Evolutionary conservation across 2,113 vertebrate genomes (phyloP).

Genomic region (Coreoperca whiteheadi): DNA sequence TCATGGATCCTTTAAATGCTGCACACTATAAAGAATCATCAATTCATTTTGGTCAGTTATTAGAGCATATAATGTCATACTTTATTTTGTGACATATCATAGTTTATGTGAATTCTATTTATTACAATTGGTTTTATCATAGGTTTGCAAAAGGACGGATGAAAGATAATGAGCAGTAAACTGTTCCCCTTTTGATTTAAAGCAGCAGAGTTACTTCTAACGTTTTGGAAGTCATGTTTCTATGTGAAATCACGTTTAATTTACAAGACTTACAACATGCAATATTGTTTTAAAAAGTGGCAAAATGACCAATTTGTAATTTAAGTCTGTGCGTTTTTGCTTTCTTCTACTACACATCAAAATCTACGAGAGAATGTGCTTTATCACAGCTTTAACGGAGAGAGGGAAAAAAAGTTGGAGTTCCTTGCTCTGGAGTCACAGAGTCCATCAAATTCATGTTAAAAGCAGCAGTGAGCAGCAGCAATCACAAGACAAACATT

Average conservation of each 20-base stretch:
- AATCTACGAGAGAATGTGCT: neutral
- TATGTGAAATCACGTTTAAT: no score
- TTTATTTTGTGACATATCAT: no score
- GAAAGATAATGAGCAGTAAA: no score
- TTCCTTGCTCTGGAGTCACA: neutral
- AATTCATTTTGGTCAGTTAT: no score
- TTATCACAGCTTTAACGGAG: neutral
- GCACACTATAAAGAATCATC: no score
- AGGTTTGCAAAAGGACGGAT: neutral
- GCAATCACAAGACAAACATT: slow-evolving; percentile 60
- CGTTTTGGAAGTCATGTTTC: neutral
- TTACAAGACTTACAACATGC: neutral
- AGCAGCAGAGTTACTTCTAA: neutral
- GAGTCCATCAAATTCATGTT: slow-evolving; percentile 26
- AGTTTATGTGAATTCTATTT: neutral
- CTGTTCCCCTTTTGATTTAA: neutral
- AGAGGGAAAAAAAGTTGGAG: neutral
- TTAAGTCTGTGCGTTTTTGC: neutral
- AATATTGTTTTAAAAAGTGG: neutral
- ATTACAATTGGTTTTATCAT: neutral
- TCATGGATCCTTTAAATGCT: no score
- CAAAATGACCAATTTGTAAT: neutral
- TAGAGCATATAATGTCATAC: neutral
- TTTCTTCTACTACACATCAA: neutral
- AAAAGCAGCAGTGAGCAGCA: slow-evolving; percentile 26